Percentiles rank a stretch among this genome's conserved stretches.
These are phyloP conservation scores for Campoletis sonorensis DNA, from an alignment of 1,140 invertebrate species.

Conservation along the genomic window DNA sequence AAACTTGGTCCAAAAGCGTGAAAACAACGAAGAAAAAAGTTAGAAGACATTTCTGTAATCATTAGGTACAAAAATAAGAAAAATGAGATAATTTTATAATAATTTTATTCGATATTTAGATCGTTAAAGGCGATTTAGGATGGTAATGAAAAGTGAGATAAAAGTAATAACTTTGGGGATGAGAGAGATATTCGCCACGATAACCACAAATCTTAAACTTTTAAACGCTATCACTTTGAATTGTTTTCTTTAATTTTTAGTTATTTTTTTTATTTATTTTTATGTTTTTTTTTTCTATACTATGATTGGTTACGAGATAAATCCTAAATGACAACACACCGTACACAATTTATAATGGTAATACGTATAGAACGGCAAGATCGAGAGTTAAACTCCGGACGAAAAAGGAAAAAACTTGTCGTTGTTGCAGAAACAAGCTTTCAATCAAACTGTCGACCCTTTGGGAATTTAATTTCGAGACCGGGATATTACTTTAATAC, in stretches of 20 bases:
- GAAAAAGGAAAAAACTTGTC: background rate
- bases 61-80: too few relatives aligned
- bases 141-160: background rate
- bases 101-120: slow-evolving; percentile 6
- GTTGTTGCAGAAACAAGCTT: too few relatives aligned
- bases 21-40: too few relatives aligned
- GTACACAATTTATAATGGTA: too few relatives aligned
- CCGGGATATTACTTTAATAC: slow-evolving; percentile 29
- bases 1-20: too few relatives aligned
- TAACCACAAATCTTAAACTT: background rate
- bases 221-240: slow-evolving; percentile 10
- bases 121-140: slow-evolving; percentile 14
- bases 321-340: slow-evolving; percentile 5
- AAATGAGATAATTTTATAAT: background rate
- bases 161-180: slow-evolving; percentile 11
- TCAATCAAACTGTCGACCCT: too few relatives aligned
- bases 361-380: too few relatives aligned
- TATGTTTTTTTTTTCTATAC: slow-evolving; percentile 3
- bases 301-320: background rate
- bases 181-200: background rate
- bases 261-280: too few relatives aligned
- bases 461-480: slow-evolving; percentile 10
- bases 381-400: too few relatives aligned
- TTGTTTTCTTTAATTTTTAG: too few relatives aligned
- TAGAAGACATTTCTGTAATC: too few relatives aligned